Percentiles rank a stretch among this genome's conserved stretches.
These are phyloP conservation scores for Pseudorasbora parva DNA, from an alignment of 2,113 vertebrate species.

Conservation along the genomic window DNA sequence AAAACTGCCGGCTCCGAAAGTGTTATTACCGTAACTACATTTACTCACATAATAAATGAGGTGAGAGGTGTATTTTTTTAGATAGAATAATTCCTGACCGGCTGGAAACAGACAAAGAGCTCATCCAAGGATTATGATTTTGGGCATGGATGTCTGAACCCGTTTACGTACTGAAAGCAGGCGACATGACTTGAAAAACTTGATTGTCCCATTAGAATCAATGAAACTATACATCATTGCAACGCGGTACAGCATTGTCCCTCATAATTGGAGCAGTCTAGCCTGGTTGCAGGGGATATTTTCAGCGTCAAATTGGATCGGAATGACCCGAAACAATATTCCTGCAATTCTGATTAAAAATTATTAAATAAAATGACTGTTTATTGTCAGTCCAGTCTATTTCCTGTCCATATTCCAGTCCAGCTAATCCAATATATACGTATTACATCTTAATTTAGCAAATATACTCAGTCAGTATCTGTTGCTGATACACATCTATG, in stretches of 20 bases:
- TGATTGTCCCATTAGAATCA: neutral
- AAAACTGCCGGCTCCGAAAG: slow-evolving; percentile 36
- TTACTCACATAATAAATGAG: slow-evolving; percentile 48
- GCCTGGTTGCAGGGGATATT: neutral
- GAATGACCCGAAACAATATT: too few relatives aligned
- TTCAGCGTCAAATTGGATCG: neutral
- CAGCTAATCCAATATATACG: neutral
- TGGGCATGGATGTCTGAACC: neutral
- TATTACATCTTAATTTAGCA: neutral
- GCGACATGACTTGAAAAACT: neutral
- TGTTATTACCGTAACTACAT: slow-evolving; percentile 46
- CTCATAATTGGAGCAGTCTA: neutral
- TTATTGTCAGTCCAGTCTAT: too few relatives aligned
- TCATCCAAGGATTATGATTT: neutral
- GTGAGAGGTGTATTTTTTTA: slow-evolving; percentile 26
- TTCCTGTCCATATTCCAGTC: neutral
- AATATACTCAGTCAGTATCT: neutral
- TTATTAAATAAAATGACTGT: rapidly evolving
- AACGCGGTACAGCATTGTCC: neutral
- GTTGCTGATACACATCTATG: too few relatives aligned
- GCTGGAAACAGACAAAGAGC: neutral
- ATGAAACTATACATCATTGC: neutral
- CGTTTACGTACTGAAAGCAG: neutral
- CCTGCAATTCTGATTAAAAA: too few relatives aligned
- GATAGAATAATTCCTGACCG: slow-evolving; percentile 29